A percentile compares a stretch with the other conserved stretches of the same genome.
Evolutionary conservation across 1,140 invertebrate genomes (phyloP).

Genomic region (Marisa cornuarietis): DNA sequence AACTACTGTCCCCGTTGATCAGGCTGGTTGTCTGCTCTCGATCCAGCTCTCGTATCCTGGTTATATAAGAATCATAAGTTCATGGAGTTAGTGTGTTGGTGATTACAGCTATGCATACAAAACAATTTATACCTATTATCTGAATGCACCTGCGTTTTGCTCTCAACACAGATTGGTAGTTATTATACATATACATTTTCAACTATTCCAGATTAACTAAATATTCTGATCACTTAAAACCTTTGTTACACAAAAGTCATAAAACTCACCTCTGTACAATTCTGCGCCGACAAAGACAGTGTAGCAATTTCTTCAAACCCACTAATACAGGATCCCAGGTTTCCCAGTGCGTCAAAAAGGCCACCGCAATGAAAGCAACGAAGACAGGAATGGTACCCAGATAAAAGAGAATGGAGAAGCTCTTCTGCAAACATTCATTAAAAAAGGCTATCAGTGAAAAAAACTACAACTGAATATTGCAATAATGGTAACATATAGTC

Average conservation of each 20-base stretch:
- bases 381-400: slow-evolving; percentile 82
- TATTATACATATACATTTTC: not conserved
- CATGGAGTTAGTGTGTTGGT: not conserved
- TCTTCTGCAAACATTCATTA: slow-evolving; percentile 64
- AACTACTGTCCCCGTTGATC: slow-evolving; percentile 62
- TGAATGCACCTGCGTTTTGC: too few species aligned
- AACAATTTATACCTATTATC: too few species aligned
- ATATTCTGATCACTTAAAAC: not conserved
- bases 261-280: slow-evolving; percentile 48
- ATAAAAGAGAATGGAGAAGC: slow-evolving; percentile 82
- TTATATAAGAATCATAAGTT: slow-evolving; percentile 45
- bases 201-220: not conserved
- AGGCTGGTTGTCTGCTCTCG: slow-evolving; percentile 79
- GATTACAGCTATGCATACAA: not conserved
- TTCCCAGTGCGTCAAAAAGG: slow-evolving; percentile 81
- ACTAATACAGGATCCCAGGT: slow-evolving; percentile 84
- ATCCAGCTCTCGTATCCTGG: slow-evolving; percentile 75
- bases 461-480: too few species aligned
- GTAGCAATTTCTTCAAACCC: slow-evolving; percentile 72
- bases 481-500: too few species aligned
- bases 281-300: slow-evolving; percentile 69
- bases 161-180: not conserved
- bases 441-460: not conserved
- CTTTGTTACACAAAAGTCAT: too few species aligned
- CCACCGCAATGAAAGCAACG: slow-evolving; percentile 79